Base-by-base conservation (phyloP, 2,797 vertebrate genomes). In the Hemitrygon akajei region DNA sequence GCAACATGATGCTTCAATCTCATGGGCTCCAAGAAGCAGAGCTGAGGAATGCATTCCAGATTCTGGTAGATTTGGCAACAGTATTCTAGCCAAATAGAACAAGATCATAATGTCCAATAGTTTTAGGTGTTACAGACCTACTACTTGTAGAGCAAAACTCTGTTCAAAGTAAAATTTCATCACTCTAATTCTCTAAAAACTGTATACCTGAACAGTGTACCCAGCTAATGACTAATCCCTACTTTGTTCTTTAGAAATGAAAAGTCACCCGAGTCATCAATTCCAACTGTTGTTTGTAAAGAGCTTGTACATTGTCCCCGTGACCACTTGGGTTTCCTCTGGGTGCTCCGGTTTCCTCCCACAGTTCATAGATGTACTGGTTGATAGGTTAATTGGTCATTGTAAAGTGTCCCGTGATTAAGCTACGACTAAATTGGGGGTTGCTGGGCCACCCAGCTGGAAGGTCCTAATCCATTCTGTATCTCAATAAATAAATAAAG, bases 121-220 rank as follows among this genome's bases (percentile, higher is more conserved):
- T 47, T n/a, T 60, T 56, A 47, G 58, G 82, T 4, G 22, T 60
- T 7, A 12, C 6, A 63, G 47, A 16, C 25, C 12, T 34, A 18
- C 63, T 87, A 87, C 56, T 30, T 84, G 56, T 30, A 58, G 47
- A 10, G 10, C 81, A 84, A 84, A 56, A 10, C 56, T 63, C 58
- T 34, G 30, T 63, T 87, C 58, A 87, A 87, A 87, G 58, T 87
- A 87, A 87, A 7, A 63, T 18, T 63, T 87, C 25, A 30, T 75
- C 18, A 47, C 47, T 22, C 91, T 75, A 18, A 27, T 73, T 25
- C 30, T 27, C 40, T 73, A 0, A 37, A n/a, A 60, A 56, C 27
- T 58, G 27, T 34, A 34, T 25, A 93, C 25, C 96, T 34, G 34
- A 63, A 66, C 87, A 10, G 16, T 18, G 84, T n/a, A 87, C 58